phyloP scores from a whole-genome alignment of 23 tunicate species.

The Trididemnum nubilum region DNA sequence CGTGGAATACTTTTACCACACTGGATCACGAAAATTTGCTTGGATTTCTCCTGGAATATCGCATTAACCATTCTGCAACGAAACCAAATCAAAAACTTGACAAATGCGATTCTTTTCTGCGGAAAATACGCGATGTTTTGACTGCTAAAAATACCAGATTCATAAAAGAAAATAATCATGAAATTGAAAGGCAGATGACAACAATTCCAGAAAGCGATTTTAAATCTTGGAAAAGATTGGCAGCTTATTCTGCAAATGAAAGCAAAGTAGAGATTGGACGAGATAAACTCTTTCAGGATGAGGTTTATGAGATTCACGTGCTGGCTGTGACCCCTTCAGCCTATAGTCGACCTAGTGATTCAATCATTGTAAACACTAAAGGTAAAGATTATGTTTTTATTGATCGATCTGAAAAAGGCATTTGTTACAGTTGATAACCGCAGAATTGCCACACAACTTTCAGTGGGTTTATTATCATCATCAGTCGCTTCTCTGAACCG shows the following conservation, averaged over 20 bases:
- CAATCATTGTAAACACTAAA: conserved; percentile 44
- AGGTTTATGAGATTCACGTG: conserved; percentile 63
- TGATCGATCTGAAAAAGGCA: too few species aligned
- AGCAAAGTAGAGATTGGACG: conserved; percentile 31
- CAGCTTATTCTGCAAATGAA: conserved; percentile 45
- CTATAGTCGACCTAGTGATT: conserved; percentile 60
- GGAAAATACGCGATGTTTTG: background rate
- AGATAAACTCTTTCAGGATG: conserved; percentile 44
- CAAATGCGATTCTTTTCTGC: background rate
- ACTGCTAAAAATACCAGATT: background rate
- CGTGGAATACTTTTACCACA: conserved; percentile 56
- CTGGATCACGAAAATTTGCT: conserved; percentile 26
- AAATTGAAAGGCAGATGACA: background rate
- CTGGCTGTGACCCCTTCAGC: conserved; percentile 47
- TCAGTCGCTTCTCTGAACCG: too few species aligned
- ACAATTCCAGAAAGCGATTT: background rate
- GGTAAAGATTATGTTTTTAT: conserved; percentile 60
- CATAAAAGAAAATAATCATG: background rate
- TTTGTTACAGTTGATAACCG: too few species aligned
- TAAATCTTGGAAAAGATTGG: conserved; percentile 41
- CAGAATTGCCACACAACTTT: too few species aligned
- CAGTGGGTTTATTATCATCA: too few species aligned
- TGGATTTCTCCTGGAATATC: conserved; percentile 65
- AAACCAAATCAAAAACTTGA: background rate
- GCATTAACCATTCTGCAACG: background rate